Evolutionary conservation across 2,113 vertebrate species (phyloP).

Genomic region (Channa argus): DNA sequence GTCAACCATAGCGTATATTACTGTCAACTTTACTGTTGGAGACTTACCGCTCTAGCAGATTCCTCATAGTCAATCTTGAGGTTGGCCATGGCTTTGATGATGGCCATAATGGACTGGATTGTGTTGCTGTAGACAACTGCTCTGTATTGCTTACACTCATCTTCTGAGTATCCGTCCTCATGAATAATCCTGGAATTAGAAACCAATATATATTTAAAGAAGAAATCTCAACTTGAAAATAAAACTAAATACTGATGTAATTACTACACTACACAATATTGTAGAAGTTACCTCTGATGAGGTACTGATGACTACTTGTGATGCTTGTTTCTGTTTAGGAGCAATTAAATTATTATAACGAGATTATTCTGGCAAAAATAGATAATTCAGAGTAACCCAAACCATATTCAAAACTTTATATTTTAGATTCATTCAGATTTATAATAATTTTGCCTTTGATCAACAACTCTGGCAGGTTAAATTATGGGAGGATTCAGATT

Average conservation of each 20-base stretch:
- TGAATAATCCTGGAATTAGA: constrained; percentile 91
- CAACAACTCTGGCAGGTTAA: not conserved
- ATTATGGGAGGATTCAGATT: not conserved
- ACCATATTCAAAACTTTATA: no score
- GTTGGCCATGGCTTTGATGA: constrained; percentile 96
- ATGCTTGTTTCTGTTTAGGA: no score
- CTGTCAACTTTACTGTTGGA: not conserved
- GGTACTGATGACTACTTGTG: no score
- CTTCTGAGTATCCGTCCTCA: constrained; percentile 96
- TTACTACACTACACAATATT: not conserved
- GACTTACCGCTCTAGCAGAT: constrained; percentile 87
- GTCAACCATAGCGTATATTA: not conserved
- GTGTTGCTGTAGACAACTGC: constrained; percentile 98
- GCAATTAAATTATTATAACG: no score
- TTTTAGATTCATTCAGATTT: no score
- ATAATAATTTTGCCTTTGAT: no score
- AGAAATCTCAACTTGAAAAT: constrained; percentile 1
- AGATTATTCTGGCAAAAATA: no score
- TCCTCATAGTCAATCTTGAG: constrained; percentile 96
- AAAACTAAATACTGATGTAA: not conserved
- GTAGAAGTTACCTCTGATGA: no score
- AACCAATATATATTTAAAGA: not conserved
- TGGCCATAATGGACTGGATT: constrained; percentile 99
- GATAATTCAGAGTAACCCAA: no score
- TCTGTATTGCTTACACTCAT: constrained; percentile 97